These are phyloP conservation scores for Dysmachus trigonus DNA, from an alignment of 2,888 invertebrate genomes.

Conservation along the genomic window DNA sequence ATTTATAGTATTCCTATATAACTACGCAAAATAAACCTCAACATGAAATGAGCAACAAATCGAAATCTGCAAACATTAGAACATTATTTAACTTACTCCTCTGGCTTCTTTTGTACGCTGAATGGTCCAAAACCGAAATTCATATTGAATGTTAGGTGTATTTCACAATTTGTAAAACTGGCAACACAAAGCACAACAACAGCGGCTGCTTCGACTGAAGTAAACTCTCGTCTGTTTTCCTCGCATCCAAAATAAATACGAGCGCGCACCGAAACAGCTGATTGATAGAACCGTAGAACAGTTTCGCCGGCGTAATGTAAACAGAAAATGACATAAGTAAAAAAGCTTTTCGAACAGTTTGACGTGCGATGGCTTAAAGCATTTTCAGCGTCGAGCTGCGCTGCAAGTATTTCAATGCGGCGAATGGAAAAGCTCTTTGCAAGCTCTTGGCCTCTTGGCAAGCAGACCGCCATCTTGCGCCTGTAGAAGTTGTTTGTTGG, in stretches of 20 bases:
- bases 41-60: background rate
- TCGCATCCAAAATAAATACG: background rate
- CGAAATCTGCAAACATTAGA: background rate
- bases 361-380: background rate
- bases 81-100: background rate
- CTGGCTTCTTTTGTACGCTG: background rate
- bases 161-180: background rate
- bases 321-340: background rate
- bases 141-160: background rate
- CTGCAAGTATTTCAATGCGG: no score
- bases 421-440: background rate
- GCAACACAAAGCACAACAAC: background rate
- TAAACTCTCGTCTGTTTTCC: background rate
- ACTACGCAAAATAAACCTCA: background rate
- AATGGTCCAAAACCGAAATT: background rate
- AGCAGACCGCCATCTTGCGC: no score
- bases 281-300: background rate
- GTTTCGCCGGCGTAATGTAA: background rate
- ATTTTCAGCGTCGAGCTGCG: background rate
- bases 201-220: background rate
- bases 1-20: no score
- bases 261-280: background rate
- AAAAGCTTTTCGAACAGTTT: background rate
- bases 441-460: no score
- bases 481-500: no score